Evolutionary conservation across 2,888 invertebrate species (phyloP), one percentile per base, ranked within the genome.

Genomic region (Tachystola acroxantha): DNA sequence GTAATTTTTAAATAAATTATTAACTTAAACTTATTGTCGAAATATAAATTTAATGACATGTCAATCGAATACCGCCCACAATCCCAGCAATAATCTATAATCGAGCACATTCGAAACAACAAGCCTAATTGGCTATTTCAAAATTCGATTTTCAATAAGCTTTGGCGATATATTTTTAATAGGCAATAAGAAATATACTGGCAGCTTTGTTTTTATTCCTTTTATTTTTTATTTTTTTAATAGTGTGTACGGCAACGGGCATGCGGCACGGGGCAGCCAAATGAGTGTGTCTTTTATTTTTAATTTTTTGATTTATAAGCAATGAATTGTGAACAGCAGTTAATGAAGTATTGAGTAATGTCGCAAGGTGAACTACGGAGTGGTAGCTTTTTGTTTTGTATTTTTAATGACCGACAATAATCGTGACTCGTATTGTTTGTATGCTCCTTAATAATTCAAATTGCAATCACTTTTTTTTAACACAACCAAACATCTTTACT

Each of bases 121-220:
- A 46, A 46, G 42, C 53, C 72, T 77, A 77, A 80, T 77, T 74
- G 77, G 73, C 65, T 72, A 71, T 79, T 74, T 68, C 61, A 51
- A 62, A 71, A 73, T 68, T 65, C 64, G 64, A 69, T 68, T 77
- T 74, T 79, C 75, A 80, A 79, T 78, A 71, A 75, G 64, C 69
- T 74, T 72, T 71, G 70, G 67, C 67, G 73, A 71, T 76, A 72
- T 73, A 64, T 64, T 72, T 75, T 78, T 76, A 75, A 76, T 75
- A 74, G 74, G 77, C 74, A 73, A 73, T 72, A 75, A 73, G 67
- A 67, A 45, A 53, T 57, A 60, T 60, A 53, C 51, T 54, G 53
- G 49, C 52, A 43, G 48, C 36, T 45, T 48, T 44, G 34, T 34
- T 42, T 36, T 45, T 48, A 42, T 43, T 53, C 54, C 59, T 56